A percentile compares a stretch with the other conserved stretches of the same genome.
phyloP scores from a whole-genome alignment of 2,113 vertebrate species.

The Silurus glanis region DNA sequence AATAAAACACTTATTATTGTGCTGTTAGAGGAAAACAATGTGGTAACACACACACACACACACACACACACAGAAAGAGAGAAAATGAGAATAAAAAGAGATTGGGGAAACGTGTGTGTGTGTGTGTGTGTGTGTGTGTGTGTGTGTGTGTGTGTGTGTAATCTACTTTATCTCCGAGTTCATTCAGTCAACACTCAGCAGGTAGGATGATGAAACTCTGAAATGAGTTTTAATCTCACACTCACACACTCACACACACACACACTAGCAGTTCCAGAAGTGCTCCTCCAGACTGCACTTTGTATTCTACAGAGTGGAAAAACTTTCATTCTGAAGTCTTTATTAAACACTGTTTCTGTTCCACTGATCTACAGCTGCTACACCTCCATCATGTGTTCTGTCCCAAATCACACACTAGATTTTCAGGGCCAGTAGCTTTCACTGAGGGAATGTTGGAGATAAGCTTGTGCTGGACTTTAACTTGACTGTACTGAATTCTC shows the following conservation, averaged over 20 bases:
- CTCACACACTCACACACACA: not conserved
- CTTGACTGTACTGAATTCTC: too few relatives aligned
- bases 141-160: not conserved
- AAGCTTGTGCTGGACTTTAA: not conserved
- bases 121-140: too few relatives aligned
- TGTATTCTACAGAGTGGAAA: not conserved
- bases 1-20: not conserved
- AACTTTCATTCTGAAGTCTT: not conserved
- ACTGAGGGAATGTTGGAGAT: not conserved
- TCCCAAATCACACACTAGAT: not conserved
- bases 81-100: not conserved
- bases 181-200: constrained; percentile 7
- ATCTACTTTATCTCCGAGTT: constrained; percentile 9
- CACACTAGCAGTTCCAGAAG: not conserved
- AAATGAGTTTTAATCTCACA: not conserved
- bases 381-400: not conserved
- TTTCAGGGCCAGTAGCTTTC: not conserved
- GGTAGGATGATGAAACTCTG: not conserved
- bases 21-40: not conserved
- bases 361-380: not conserved
- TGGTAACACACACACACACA: not conserved
- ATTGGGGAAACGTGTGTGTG: not conserved
- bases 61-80: not conserved
- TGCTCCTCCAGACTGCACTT: not conserved
- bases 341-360: not conserved